Conservation (phyloP, 2,888 invertebrate species). For the Cenopis cana region DNA sequence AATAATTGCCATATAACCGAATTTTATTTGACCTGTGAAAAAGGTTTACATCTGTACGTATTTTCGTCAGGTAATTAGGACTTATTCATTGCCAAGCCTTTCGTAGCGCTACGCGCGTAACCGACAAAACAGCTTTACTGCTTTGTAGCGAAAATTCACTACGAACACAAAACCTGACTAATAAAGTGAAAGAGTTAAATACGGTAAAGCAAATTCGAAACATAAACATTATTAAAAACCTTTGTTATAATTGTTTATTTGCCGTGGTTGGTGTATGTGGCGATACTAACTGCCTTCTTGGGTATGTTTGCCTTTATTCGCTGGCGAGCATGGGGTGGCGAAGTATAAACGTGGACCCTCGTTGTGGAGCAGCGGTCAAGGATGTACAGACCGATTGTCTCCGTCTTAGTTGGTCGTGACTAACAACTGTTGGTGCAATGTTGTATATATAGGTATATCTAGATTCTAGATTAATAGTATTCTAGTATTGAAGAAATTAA, state of each 20-base stretch:
- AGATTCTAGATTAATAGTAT: background rate
- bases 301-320: slow-evolving; percentile 18
- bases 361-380: slow-evolving; percentile 54
- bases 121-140: background rate
- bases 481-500: background rate
- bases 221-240: too few species aligned
- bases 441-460: background rate
- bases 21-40: background rate
- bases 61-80: too few species aligned
- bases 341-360: slow-evolving; percentile 52
- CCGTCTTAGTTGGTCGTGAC: slow-evolving; percentile 21
- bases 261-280: too few species aligned
- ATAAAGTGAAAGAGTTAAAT: background rate
- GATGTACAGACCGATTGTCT: slow-evolving; percentile 52
- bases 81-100: background rate
- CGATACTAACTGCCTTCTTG: background rate
- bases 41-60: background rate
- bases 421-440: slow-evolving; percentile 13
- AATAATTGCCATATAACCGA: background rate
- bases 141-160: background rate
- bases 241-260: too few species aligned
- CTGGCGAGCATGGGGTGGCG: slow-evolving; percentile 12
- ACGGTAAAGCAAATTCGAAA: too few species aligned
- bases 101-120: background rate
- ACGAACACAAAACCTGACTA: background rate